Percentiles rank a stretch among this genome's conserved stretches.
Conservation (phyloP, 2,888 invertebrate species). For the Amphipyra tragopoginis region DNA sequence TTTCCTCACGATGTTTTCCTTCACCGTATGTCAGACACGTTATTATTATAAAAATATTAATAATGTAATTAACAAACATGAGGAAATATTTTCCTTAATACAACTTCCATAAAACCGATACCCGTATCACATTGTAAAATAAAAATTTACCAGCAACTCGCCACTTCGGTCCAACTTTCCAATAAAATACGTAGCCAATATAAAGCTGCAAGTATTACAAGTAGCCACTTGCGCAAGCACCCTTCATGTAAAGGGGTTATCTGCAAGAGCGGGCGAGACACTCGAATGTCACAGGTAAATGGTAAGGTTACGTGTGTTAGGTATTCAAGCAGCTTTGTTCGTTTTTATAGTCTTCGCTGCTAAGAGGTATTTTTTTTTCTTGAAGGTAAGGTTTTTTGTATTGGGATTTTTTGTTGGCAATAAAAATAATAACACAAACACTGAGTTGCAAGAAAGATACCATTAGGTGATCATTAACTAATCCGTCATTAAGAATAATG, state of each 20-base stretch:
- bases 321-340: not conserved
- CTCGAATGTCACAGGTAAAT: slow-evolving; percentile 63
- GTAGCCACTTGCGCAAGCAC: slow-evolving; percentile 59
- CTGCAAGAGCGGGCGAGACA: slow-evolving; percentile 55
- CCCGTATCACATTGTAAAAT: not conserved
- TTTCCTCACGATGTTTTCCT: too few species aligned
- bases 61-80: too few species aligned
- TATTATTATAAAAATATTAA: too few species aligned
- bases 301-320: slow-evolving; percentile 42
- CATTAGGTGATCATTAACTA: too few species aligned
- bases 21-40: too few species aligned
- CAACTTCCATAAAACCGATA: too few species aligned
- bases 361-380: not conserved
- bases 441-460: too few species aligned
- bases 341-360: not conserved
- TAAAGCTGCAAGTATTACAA: slow-evolving; percentile 41
- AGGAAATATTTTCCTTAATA: too few species aligned
- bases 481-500: too few species aligned
- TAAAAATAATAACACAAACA: too few species aligned
- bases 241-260: slow-evolving; percentile 76
- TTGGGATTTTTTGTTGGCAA: not conserved
- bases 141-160: slow-evolving; percentile 1
- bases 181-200: slow-evolving; percentile 61
- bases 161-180: slow-evolving; percentile 11
- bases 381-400: not conserved